These are phyloP conservation scores for Thalassarche chlororhynchos DNA, from an alignment of 2,113 vertebrate species.

Conservation along the genomic window DNA sequence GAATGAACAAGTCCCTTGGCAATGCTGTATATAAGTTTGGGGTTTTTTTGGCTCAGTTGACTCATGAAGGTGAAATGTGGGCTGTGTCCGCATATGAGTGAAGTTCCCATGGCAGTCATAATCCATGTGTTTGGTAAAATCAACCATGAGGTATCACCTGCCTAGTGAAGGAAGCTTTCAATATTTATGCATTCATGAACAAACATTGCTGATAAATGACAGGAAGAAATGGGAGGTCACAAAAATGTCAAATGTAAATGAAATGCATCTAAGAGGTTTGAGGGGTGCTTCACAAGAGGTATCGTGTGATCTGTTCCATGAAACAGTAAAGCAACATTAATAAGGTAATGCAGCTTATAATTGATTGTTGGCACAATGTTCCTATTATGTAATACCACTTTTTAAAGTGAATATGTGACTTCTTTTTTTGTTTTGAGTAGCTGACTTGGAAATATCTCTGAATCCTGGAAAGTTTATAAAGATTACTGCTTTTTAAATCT, in stretches of 20 bases:
- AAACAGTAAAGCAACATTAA: background rate
- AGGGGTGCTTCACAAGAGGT: background rate
- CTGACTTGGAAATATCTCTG: conserved; percentile 21
- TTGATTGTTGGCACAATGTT: background rate
- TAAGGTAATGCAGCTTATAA: background rate
- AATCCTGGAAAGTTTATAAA: conserved; percentile 33
- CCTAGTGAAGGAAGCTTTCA: background rate
- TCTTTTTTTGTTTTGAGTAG: background rate
- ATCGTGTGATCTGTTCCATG: background rate
- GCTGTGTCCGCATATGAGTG: background rate
- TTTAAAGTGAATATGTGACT: background rate
- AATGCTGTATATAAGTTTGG: fast-evolving
- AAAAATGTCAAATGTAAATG: background rate
- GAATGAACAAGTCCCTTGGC: background rate
- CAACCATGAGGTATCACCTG: background rate
- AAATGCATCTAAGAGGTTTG: background rate
- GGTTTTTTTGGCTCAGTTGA: background rate
- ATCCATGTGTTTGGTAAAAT: background rate
- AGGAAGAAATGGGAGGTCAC: background rate
- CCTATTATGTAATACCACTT: background rate
- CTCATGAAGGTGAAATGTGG: background rate
- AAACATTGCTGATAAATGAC: background rate
- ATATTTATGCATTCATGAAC: background rate
- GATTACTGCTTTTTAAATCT: conserved; percentile 65
- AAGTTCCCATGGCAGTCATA: background rate